Conservation (phyloP, 2,797 vertebrate species). For the Gypaetus barbatus region DNA sequence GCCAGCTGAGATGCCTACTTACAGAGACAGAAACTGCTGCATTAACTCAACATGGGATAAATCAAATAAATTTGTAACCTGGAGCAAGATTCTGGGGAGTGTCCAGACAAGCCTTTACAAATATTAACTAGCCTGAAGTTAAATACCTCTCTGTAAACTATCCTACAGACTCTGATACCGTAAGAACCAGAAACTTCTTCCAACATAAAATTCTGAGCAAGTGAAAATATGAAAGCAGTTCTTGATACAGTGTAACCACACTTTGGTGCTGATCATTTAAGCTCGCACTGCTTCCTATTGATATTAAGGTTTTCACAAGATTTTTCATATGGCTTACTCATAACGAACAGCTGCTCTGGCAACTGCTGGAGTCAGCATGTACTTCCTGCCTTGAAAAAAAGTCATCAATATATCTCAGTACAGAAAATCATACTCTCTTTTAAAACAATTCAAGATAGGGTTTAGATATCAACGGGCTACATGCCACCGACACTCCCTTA, state of each 20-base stretch:
- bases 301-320: neutral
- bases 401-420: neutral
- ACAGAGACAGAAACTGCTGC: neutral
- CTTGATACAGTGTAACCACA: neutral
- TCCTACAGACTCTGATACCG: neutral
- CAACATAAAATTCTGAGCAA: neutral
- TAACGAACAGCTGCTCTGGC: constrained; percentile 41
- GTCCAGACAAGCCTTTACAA: constrained; percentile 55
- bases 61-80: constrained; percentile 26
- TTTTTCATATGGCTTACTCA: constrained; percentile 4
- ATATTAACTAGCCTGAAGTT: constrained; percentile 29
- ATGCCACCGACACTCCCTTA: constrained; percentile 10
- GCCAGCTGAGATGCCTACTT: neutral
- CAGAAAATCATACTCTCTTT: neutral
- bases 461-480: neutral
- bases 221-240: neutral
- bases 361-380: constrained; percentile 28
- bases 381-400: constrained; percentile 25
- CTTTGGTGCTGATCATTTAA: neutral
- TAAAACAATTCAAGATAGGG: constrained; percentile 3
- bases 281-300: neutral
- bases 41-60: neutral
- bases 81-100: constrained; percentile 42
- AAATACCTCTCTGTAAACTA: constrained; percentile 27
- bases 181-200: neutral